Evolutionary conservation across 2,113 vertebrate genomes (phyloP).

Genomic region (Sceloporus tristichus): DNA sequence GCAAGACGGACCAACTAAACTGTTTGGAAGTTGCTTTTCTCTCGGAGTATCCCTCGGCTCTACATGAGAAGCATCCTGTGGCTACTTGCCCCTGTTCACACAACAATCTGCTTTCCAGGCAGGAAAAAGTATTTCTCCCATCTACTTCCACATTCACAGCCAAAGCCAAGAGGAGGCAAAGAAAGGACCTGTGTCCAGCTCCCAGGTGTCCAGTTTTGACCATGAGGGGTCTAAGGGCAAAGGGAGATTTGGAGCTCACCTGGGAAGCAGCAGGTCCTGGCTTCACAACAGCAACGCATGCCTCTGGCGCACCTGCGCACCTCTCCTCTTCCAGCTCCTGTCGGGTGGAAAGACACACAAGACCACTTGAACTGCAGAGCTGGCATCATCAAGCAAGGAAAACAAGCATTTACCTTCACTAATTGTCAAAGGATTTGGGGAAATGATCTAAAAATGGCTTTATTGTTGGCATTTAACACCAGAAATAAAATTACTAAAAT

Average conservation of each 20-base stretch:
- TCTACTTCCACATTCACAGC: not conserved
- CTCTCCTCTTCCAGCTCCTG: slow-evolving; percentile 60
- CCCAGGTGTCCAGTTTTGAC: not conserved
- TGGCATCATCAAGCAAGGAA: no score
- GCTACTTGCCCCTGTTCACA: no score
- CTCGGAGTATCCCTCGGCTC: not conserved
- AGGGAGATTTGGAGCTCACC: slow-evolving; percentile 54
- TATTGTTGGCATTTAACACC: no score
- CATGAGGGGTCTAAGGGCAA: not conserved
- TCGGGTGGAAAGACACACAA: not conserved
- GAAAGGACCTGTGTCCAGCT: no score
- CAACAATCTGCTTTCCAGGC: not conserved
- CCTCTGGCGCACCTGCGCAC: not conserved
- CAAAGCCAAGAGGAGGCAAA: not conserved
- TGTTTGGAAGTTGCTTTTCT: not conserved
- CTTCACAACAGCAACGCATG: slow-evolving; percentile 52
- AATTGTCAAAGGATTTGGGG: no score
- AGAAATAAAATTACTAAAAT: no score
- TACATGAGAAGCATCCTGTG: not conserved
- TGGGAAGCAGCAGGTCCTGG: slow-evolving; percentile 58
- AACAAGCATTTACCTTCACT: no score
- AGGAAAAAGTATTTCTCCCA: no score
- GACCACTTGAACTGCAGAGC: no score
- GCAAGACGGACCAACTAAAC: not conserved
- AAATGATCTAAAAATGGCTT: no score